Percentiles rank a stretch among this genome's conserved stretches.
Evolutionary conservation across 2,888 invertebrate genomes (phyloP).

Genomic region (Acanthosepion pharaonis): DNA sequence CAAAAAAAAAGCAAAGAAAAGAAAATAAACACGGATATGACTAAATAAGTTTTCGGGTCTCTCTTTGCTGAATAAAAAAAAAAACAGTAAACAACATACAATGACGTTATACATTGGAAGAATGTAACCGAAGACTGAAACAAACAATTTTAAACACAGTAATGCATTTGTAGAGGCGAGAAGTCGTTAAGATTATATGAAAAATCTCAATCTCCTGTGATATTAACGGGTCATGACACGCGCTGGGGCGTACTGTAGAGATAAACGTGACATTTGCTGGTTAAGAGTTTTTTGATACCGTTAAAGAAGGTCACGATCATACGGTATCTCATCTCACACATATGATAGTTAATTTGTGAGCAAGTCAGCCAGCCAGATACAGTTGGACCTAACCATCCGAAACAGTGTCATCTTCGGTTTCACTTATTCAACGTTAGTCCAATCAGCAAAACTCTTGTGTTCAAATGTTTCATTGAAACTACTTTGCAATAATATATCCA

Average conservation of each 20-base stretch:
- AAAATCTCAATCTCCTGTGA: not conserved
- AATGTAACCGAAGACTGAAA: not conserved
- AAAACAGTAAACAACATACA: not conserved
- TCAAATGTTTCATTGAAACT: too few species aligned
- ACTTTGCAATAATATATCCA: too few species aligned
- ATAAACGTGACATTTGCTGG: not conserved
- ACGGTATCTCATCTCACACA: not conserved
- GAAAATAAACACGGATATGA: not conserved
- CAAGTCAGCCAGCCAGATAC: not conserved
- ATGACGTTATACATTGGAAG: not conserved
- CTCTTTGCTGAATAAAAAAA: not conserved
- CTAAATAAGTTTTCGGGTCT: not conserved
- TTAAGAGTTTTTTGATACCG: not conserved
- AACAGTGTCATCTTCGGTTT: too few species aligned
- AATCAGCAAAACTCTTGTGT: too few species aligned
- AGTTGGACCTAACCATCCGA: too few species aligned
- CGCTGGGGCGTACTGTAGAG: not conserved
- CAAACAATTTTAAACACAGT: not conserved
- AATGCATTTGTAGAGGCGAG: not conserved
- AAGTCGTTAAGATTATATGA: not conserved
- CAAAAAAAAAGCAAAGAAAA: too few species aligned
- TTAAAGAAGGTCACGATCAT: not conserved
- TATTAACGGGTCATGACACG: conserved; percentile 16
- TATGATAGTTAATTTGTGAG: not conserved
- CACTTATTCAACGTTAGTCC: too few species aligned